Evolutionary conservation across 1,140 invertebrate species (phyloP).

Genomic region (Conus betulinus): DNA sequence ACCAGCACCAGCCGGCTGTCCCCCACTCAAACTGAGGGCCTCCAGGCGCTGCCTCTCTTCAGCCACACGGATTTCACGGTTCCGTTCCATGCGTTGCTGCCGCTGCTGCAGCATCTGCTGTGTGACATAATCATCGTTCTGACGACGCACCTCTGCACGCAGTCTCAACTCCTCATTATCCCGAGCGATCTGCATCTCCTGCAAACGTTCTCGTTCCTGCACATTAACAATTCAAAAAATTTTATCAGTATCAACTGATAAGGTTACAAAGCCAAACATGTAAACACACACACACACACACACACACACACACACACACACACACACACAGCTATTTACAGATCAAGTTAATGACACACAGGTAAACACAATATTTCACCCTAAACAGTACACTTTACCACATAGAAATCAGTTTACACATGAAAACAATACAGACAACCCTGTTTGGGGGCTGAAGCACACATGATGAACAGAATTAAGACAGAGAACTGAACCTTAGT

Average conservation of each 20-base stretch:
- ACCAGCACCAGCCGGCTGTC: conserved; percentile 32
- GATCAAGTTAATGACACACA: not conserved
- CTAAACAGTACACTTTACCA: too few species aligned
- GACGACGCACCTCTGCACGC: conserved; percentile 60
- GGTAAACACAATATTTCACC: too few species aligned
- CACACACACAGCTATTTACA: not conserved
- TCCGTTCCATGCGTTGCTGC: conserved; percentile 58
- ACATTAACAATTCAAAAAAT: not conserved
- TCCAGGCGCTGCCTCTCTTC: conserved; percentile 64
- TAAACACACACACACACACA: not conserved
- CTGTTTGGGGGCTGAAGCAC: too few species aligned
- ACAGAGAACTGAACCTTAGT: too few species aligned
- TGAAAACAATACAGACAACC: too few species aligned
- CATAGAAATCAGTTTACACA: too few species aligned
- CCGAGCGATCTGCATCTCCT: conserved; percentile 65
- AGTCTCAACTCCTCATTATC: conserved; percentile 66
- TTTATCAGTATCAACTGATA: conserved; percentile 2
- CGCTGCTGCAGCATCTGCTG: conserved; percentile 61
- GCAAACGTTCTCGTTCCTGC: conserved; percentile 67
- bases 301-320: not conserved
- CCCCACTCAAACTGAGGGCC: conserved; percentile 39
- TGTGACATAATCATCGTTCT: conserved; percentile 62
- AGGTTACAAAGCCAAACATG: too few species aligned
- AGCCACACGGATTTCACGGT: conserved; percentile 61
- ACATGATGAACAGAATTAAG: too few species aligned